Base-by-base conservation (phyloP, 2,797 vertebrate species). In the Pelobates cultripes region DNA sequence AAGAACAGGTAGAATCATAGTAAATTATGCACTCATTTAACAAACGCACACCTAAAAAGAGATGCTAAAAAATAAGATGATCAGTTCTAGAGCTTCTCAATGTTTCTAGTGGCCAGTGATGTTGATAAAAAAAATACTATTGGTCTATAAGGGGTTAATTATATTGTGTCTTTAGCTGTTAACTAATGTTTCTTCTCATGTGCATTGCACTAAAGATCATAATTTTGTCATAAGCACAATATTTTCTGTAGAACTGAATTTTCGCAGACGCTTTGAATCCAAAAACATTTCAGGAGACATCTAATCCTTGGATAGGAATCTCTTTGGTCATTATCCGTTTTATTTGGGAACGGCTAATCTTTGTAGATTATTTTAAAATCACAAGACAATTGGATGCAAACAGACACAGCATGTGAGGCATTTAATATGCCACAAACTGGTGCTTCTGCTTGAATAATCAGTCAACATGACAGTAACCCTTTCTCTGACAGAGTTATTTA, bases 301-400 rank as follows among this genome's bases (percentile, higher is more conserved):
- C 41, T 73, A 80, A 80, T 80, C 78, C 70, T 63, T 68, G 47
- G 13, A 67, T 66, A 13, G 73, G 47, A 80, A 73, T 57, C 45
- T n/a, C 63, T 68, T 74, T 55, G 77, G 67, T 28, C 44, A 44
- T 53, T 73, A 70, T 41, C 4, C 70, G 42, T 15, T 67, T 6
- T 68, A 51, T 79, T 80, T 74, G 70, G 43, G 78, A 73, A 80
- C 78, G 28, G 57, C 45, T 80, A 74, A 80, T 73, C 71, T 43
- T 8, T 80, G 28, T 6, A 44, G 45, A 43, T 67, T 67, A 47
- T 66, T 43, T 55, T 43, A 80, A 40, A 68, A 74, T 55, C 70
- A 67, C 78, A 67, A 55, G 6, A 17, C 28, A 68, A 64, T 55
- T 44, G n/a, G 12, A 73, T 17, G 47, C 57, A 72, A 66, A 61